Evolutionary conservation across 1,140 invertebrate genomes (phyloP).

Genomic region (Heterodera carotae): DNA sequence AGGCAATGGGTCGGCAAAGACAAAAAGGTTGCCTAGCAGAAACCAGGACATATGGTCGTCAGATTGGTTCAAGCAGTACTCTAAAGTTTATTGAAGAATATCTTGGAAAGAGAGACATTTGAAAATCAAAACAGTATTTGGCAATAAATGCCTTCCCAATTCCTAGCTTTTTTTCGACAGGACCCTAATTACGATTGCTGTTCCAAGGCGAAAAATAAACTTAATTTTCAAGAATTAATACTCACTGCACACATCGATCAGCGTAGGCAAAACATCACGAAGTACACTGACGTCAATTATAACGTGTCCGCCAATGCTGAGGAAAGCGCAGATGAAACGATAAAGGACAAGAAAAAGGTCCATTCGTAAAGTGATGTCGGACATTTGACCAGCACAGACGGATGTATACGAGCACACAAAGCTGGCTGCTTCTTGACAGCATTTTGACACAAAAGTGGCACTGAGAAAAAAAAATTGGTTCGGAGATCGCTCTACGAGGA

Average conservation of each 20-base stretch:
- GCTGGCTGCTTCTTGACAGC: constrained; percentile 11
- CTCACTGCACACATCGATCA: constrained; percentile 14
- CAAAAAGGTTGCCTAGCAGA: background rate
- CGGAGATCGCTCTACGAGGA: too few relatives aligned
- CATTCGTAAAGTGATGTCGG: background rate
- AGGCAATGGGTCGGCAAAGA: background rate
- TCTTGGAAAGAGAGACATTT: background rate
- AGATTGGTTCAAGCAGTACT: constrained; percentile 3
- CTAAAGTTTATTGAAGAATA: background rate
- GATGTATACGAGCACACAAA: constrained; percentile 10
- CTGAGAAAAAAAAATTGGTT: constrained; percentile 10
- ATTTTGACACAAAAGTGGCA: constrained; percentile 15
- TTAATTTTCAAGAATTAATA: background rate
- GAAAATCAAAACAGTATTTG: too few relatives aligned
- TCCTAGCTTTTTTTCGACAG: too few relatives aligned
- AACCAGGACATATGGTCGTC: background rate
- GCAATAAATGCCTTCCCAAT: too few relatives aligned
- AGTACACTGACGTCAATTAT: constrained; percentile 18
- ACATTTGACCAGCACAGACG: background rate
- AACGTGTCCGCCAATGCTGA: background rate
- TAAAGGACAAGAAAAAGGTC: constrained; percentile 15
- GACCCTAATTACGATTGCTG: too few relatives aligned
- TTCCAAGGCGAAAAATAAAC: too few relatives aligned
- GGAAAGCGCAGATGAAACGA: constrained; percentile 21
- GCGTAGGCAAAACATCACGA: background rate